Base-by-base conservation (phyloP, 2,888 invertebrate genomes). In the Spilarctia lutea region DNA sequence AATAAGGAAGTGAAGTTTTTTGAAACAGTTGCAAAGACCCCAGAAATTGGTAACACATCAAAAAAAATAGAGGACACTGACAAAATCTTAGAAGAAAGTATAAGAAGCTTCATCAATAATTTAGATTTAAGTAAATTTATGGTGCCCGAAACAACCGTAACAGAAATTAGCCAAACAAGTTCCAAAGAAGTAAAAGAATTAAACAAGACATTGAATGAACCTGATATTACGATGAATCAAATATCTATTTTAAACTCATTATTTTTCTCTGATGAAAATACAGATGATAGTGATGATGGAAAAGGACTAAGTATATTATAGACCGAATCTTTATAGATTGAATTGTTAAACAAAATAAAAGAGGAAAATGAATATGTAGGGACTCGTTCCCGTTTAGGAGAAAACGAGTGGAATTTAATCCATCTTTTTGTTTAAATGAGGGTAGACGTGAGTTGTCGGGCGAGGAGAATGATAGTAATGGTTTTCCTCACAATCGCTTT, bases 271-370 rank as follows among this genome's bases (percentile, higher is more conserved):
- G 71, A 65, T n/a, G 35, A 65, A 18, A 70, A 42, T 30, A 42
- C 33, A 35, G 48, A 71, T 24, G 33, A 33, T 48, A 68, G 39
- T 68, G 68, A 56, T 27, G 67, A 69, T 0, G 71, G 63, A 35
- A 69, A 74, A 77, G 33, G 67, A 33, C 11, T 74, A 24, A 72
- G 56, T 63, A 30, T 63, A 30, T 30, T 63, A 63, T 63, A 63
- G 8, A 8, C 7, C 1, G 18, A 63, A 30, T 13, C 30, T 63
- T 63, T 18, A 18, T 7, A 18, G 16, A 27, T 63, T 18, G 18
- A 30, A 18, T 18, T 18, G 1, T 30, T 6, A 33, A 35, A 4
- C 35, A 35, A 35, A 35, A 35, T 35, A 4, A 4, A 35, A 35
- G 6, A 35, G 35, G 35, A 35, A n/a, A n/a, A n/a, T n/a, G n/a